Percentiles rank a stretch among this genome's conserved stretches.
Conservation (phyloP, 2,888 invertebrate species). For the Rhabditoides inermis region DNA sequence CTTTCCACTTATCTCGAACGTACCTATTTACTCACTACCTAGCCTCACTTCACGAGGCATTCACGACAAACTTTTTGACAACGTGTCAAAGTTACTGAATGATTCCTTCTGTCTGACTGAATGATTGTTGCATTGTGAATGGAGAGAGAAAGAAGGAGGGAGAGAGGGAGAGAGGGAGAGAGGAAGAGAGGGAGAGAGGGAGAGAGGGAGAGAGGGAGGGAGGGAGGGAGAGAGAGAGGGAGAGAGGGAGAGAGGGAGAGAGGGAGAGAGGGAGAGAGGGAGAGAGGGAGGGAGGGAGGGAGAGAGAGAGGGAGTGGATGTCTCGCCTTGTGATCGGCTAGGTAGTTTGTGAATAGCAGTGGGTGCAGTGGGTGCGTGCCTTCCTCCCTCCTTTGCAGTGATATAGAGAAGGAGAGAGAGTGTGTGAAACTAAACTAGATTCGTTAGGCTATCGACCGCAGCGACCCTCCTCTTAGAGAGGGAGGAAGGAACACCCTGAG, state of each 20-base stretch:
- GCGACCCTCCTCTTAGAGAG: background rate
- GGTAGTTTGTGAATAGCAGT: background rate
- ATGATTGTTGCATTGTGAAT: background rate
- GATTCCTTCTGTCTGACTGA: background rate
- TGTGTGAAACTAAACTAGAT: too few relatives aligned
- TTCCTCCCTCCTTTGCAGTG: background rate
- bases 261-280: background rate
- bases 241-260: background rate
- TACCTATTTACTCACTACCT: background rate
- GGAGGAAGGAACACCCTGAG: background rate
- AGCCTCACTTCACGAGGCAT: too few relatives aligned
- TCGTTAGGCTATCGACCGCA: too few relatives aligned
- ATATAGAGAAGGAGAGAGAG: background rate
- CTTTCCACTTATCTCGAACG: background rate
- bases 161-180: background rate
- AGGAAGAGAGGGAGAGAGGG: background rate
- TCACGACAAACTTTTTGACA: too few relatives aligned
- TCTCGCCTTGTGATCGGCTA: background rate
- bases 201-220: background rate
- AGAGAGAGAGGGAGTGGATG: background rate
- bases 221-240: background rate
- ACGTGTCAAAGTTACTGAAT: too few relatives aligned
- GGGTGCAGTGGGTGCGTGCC: background rate
- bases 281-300: background rate
- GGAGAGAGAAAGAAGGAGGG: background rate